Base-by-base conservation (phyloP, 1,140 invertebrate genomes). In the Drosophila sp. region DNA sequence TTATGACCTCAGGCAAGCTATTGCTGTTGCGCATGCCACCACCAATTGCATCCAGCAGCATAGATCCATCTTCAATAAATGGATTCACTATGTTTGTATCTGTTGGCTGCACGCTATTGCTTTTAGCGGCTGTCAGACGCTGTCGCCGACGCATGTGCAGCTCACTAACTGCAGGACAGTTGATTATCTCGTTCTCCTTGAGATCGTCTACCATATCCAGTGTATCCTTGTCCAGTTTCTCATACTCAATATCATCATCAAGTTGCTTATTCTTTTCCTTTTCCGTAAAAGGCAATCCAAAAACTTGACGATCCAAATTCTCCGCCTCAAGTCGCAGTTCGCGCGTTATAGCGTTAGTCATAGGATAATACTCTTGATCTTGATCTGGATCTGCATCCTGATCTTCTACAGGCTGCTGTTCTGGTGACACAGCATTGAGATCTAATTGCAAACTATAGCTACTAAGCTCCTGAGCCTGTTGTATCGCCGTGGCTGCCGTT, bases 311-410 rank as follows among this genome's bases (percentile, higher is more conserved):
- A 92, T 97, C 96, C 65, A 97, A 92, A 89, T 96, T 96, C 87
- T 97, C 96, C 21, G 97, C 87, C 92, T 97, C 96, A 45, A 97
- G 92, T 81, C 95, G 93, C 76, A 97, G 92, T 91, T 97, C 96
- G 80, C 96, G 93, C 1, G 96, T 97, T 92, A 97, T 96, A 1
- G 96, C 96, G 0, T 96, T 97, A 2, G 96, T 97, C 95, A 97
- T 96, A 7, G 96, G 96, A 89, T 95, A 96, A 92, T 97, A 97
- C 43, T 97, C 96, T 36, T 94, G 92, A 57, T 97, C 96, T 18
- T 93, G 92, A 41, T 97, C 96, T 92, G 97, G 96, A 80, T 97
- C 96, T 34, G 95, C 92, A 41, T 97, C 96, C 92, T 97, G 96
- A 80, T 97, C 96, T 34, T 95, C 94, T 56, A 94, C 80, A 4